A percentile compares a stretch with the other conserved stretches of the same genome.
Conservation (phyloP, 2,888 invertebrate genomes). For the Saturnia japonica region DNA sequence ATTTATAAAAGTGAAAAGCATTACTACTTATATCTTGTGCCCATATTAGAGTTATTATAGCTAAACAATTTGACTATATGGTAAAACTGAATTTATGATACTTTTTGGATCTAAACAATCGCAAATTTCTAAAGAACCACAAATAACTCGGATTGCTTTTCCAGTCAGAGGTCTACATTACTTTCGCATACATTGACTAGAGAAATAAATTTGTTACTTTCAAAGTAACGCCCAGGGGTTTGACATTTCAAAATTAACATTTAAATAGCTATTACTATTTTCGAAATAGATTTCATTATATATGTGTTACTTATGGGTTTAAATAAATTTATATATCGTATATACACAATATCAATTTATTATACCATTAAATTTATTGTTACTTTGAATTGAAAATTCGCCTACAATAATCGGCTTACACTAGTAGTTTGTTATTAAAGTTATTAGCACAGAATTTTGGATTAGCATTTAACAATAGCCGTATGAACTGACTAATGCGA, state of each 20-base stretch:
- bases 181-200: neutral
- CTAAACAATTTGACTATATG: too few species aligned
- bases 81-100: neutral
- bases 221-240: constrained; percentile 32
- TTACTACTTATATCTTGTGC: too few species aligned
- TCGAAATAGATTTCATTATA: constrained; percentile 34
- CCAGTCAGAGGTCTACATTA: neutral
- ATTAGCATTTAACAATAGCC: neutral
- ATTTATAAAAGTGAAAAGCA: too few species aligned
- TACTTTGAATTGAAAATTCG: neutral
- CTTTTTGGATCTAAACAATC: neutral
- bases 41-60: too few species aligned
- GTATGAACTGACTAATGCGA: neutral
- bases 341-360: neutral
- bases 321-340: neutral
- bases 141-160: neutral
- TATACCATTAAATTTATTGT: neutral
- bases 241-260: constrained; percentile 35
- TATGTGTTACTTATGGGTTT: constrained; percentile 17
- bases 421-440: neutral
- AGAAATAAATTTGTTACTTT: constrained; percentile 32
- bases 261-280: constrained; percentile 35
- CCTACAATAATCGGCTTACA: neutral
- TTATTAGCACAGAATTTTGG: neutral
- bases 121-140: constrained; percentile 3